Conservation (phyloP, 1,140 invertebrate genomes). For the Tetranychus cinnabarinus region DNA sequence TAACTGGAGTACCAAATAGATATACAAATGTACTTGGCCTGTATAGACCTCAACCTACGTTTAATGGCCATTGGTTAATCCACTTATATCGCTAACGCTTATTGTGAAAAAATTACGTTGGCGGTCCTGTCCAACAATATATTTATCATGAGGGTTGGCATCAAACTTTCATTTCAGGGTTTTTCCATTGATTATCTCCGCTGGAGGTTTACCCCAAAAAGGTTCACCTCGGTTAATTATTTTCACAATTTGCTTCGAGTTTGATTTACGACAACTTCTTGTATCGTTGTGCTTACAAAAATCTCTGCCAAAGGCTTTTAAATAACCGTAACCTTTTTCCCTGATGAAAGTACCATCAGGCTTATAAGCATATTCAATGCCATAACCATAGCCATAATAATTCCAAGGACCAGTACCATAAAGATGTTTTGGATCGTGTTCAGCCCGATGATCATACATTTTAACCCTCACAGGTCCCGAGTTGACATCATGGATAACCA, state of each 20-base stretch:
- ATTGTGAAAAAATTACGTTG: too few relatives aligned
- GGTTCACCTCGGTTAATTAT: not conserved
- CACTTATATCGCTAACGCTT: too few relatives aligned
- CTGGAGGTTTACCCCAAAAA: not conserved
- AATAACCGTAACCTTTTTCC: slow-evolving; percentile 5
- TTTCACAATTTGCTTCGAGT: not conserved
- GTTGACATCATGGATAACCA: not conserved
- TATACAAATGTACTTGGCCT: too few relatives aligned
- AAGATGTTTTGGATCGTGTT: slow-evolving; percentile 1
- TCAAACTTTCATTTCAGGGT: too few relatives aligned
- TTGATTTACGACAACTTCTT: not conserved
- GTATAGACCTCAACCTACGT: too few relatives aligned
- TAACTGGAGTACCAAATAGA: too few relatives aligned
- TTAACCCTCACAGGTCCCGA: not conserved
- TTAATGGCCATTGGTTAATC: too few relatives aligned
- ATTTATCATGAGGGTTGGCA: too few relatives aligned
- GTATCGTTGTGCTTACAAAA: not conserved
- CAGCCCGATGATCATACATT: slow-evolving; percentile 6
- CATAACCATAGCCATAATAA: slow-evolving; percentile 5
- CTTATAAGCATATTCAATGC: slow-evolving; percentile 3
- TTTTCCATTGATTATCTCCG: not conserved
- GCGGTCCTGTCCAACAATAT: too few relatives aligned
- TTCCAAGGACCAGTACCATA: slow-evolving; percentile 3
- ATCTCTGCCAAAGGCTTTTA: slow-evolving; percentile 1
- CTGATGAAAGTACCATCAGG: slow-evolving; percentile 1